These are phyloP conservation scores for Cerceris rybyensis DNA, from an alignment of 2,888 invertebrate genomes.

Conservation along the genomic window DNA sequence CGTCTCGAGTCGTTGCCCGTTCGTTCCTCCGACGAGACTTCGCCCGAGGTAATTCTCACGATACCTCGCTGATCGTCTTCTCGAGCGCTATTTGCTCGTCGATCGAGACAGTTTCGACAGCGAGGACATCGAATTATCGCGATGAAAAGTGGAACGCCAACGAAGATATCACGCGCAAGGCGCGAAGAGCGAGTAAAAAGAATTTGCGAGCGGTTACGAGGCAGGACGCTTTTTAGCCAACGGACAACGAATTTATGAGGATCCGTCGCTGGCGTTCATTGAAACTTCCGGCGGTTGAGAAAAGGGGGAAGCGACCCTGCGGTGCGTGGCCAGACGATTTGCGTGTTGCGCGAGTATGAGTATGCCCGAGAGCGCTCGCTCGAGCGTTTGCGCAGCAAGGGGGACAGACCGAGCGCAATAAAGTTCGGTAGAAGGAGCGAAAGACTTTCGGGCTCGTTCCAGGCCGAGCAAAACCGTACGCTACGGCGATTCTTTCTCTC, in stretches of 20 bases:
- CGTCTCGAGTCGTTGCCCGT: constrained; percentile 31
- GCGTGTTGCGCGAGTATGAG: constrained; percentile 3
- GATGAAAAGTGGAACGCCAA: neutral
- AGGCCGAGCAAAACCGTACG: constrained; percentile 27
- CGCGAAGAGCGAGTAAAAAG: constrained; percentile 30
- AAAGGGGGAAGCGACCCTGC: constrained; percentile 63
- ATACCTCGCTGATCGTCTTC: too few relatives aligned
- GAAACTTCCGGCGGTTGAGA: constrained; percentile 75
- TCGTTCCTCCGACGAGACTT: constrained; percentile 24
- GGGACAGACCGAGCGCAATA: constrained; percentile 45
- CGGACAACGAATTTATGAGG: constrained; percentile 72
- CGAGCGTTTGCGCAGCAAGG: constrained; percentile 17
- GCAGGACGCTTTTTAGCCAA: constrained; percentile 65
- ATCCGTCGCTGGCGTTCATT: constrained; percentile 75
- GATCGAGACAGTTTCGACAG: too few relatives aligned
- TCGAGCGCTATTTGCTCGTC: too few relatives aligned
- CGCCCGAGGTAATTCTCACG: too few relatives aligned
- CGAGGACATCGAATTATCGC: too few relatives aligned
- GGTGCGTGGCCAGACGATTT: constrained; percentile 37
- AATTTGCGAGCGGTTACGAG: constrained; percentile 21
- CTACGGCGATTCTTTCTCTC: constrained; percentile 14
- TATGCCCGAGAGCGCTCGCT: constrained; percentile 12
- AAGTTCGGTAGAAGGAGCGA: constrained; percentile 48
- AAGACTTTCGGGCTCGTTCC: constrained; percentile 17
- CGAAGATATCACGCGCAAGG: neutral